Base-by-base conservation (phyloP, 2,797 vertebrate species). In the Gymnoscopelus microlampas region DNA sequence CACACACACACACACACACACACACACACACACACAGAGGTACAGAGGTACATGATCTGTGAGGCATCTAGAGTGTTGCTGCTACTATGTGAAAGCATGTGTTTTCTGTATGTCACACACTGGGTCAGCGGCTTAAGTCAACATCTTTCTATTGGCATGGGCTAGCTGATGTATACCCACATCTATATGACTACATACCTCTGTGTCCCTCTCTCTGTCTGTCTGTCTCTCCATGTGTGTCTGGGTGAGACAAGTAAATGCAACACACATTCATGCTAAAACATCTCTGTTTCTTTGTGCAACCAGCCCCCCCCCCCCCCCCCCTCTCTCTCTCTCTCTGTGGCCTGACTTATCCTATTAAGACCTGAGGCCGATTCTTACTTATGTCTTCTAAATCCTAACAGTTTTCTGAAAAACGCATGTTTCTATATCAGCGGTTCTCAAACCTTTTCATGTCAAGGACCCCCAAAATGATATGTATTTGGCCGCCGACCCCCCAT, bases 21-120 rank as follows among this genome's bases (percentile, higher is more conserved):
- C 32, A 66, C 26, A 66, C 39, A 29, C 1, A 67, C 61, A 62
- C 6, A 35, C 24, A 44, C 10, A 66, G 26, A 75, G n/a, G n/a
- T 1, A 63, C 59, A 65, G 8, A 19, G 26, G 68, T 78, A 78
- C 77, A 3, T 79, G 66, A 81, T 82, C 63, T 71, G 79, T 79
- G 78, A 85, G 83, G 78, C 88, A 90, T 88, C 63, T 87, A 4
- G 50, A 12, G 61, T 69, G 80, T 83, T 82, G 51, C 79, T 87
- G 86, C 77, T 73, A 82, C 82, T 82, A 75, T 78, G 83, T 82
- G 71, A 87, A 82, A 87, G 85, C 84, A 83, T 84, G 84, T 85
- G 84, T 87, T 86, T 76, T 80, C 69, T 60, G 61, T 85, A 73
- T 78, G 73, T 24, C 1, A 62, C 29, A 66, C 69, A 63, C 64